phyloP scores from a whole-genome alignment of 2,888 invertebrate species.

The Salpingus planirostris region DNA sequence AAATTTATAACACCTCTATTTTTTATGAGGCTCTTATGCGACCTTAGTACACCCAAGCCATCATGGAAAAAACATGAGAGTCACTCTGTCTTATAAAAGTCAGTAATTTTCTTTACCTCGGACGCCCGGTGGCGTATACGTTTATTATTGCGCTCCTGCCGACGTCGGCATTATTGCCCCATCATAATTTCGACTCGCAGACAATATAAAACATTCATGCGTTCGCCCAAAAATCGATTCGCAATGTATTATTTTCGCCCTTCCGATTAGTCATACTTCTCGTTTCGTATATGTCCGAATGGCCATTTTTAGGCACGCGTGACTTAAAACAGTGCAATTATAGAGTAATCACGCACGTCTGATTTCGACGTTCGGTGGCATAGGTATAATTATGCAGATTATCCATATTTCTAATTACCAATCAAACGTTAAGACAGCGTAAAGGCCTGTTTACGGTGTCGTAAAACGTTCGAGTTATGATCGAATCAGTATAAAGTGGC shows the following conservation, averaged over 20 bases:
- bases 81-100: slow-evolving; percentile 27
- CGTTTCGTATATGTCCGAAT: too few species aligned
- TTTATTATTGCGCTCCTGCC: too few species aligned
- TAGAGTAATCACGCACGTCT: too few species aligned
- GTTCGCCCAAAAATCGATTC: too few species aligned
- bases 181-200: slow-evolving; percentile 1
- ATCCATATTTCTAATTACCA: slow-evolving; percentile 1
- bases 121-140: slow-evolving; percentile 4
- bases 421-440: not conserved
- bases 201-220: too few species aligned
- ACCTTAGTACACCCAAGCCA: slow-evolving; percentile 21
- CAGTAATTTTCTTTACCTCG: slow-evolving; percentile 22
- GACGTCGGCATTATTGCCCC: too few species aligned
- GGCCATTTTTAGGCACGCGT: too few species aligned
- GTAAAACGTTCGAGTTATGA: slow-evolving; percentile 5
- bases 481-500: slow-evolving; percentile 8
- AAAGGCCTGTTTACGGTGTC: slow-evolving; percentile 2
- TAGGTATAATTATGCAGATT: too few species aligned
- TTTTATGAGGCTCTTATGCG: slow-evolving; percentile 29
- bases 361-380: too few species aligned
- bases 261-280: too few species aligned
- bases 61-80: slow-evolving; percentile 29
- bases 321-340: too few species aligned
- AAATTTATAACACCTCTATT: slow-evolving; percentile 30
- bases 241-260: too few species aligned